Evolutionary conservation across 2,888 invertebrate genomes (phyloP).

Genomic region (Schrankia costaestrigalis): DNA sequence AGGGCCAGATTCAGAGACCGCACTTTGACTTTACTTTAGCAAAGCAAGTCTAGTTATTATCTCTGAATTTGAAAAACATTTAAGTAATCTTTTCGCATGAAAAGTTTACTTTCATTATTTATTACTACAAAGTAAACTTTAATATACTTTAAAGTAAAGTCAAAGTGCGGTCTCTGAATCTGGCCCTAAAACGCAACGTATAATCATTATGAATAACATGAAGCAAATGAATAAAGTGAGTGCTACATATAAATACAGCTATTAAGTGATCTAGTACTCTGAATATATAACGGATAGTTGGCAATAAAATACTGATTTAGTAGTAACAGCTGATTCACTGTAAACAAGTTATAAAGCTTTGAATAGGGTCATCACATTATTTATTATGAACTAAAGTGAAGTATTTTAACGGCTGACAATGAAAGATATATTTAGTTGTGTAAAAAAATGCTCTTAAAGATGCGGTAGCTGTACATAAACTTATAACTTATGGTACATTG

Average conservation of each 20-base stretch:
- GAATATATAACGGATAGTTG: slow-evolving; percentile 42
- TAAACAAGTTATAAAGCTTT: slow-evolving; percentile 30
- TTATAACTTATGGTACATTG: too few species aligned
- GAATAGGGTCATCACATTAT: slow-evolving; percentile 30
- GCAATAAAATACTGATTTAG: slow-evolving; percentile 55
- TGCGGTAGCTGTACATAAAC: too few species aligned
- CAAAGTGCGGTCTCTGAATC: too few species aligned
- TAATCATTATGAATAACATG: slow-evolving; percentile 19
- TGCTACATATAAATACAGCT: slow-evolving; percentile 38
- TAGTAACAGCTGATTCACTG: slow-evolving; percentile 47
- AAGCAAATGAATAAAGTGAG: slow-evolving; percentile 14
- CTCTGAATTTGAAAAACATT: too few species aligned
- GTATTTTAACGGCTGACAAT: slow-evolving; percentile 18
- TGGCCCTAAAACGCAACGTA: not conserved
- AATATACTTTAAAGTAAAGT: too few species aligned
- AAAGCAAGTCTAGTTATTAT: too few species aligned
- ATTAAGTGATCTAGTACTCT: slow-evolving; percentile 42
- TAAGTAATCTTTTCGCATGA: too few species aligned
- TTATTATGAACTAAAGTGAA: slow-evolving; percentile 24
- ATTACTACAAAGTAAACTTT: too few species aligned
- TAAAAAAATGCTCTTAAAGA: too few species aligned
- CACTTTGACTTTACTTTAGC: too few species aligned
- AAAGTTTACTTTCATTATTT: too few species aligned
- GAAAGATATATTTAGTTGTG: slow-evolving; percentile 3
- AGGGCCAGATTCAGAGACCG: too few species aligned